These are phyloP conservation scores for Illadopsis cleaveri DNA, from an alignment of 2,113 vertebrate genomes.

Conservation along the genomic window DNA sequence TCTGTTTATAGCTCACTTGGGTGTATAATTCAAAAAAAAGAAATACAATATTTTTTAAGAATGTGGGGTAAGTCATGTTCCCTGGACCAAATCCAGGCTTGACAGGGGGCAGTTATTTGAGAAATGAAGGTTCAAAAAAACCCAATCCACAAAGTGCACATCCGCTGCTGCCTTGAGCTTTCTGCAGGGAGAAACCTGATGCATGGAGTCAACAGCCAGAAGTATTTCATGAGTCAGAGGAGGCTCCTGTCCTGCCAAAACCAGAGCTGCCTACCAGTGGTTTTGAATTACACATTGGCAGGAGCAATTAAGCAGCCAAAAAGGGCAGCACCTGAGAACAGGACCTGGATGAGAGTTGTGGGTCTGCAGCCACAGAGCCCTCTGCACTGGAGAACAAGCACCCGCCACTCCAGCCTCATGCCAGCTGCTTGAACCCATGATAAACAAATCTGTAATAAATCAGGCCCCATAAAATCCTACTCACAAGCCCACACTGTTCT, in stretches of 20 bases:
- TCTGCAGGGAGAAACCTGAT: not conserved
- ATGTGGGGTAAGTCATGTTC: not conserved
- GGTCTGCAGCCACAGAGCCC: not conserved
- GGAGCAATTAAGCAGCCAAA: not conserved
- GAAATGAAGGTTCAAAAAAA: not conserved
- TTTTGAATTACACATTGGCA: not conserved
- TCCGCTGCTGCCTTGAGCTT: not conserved
- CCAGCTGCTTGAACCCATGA: not conserved
- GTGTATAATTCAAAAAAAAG: not conserved
- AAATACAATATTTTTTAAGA: not conserved
- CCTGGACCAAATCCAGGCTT: not conserved
- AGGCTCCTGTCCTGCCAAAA: not conserved
- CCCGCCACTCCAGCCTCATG: fast-evolving
- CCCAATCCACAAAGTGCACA: not conserved
- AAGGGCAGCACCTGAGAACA: not conserved
- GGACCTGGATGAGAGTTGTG: not conserved
- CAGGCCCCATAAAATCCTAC: not conserved
- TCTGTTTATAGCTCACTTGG: slow-evolving; percentile 54
- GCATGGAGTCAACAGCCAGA: not conserved
- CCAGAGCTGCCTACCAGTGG: not conserved
- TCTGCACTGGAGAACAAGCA: fast-evolving
- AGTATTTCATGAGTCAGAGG: not conserved
- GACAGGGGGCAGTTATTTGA: not conserved
- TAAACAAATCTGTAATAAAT: not conserved
- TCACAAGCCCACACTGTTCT: not conserved